Percentiles rank a stretch among this genome's conserved stretches.
These are phyloP conservation scores for Clarias macrocephalus DNA, from an alignment of 2,113 vertebrate species.

Conservation along the genomic window DNA sequence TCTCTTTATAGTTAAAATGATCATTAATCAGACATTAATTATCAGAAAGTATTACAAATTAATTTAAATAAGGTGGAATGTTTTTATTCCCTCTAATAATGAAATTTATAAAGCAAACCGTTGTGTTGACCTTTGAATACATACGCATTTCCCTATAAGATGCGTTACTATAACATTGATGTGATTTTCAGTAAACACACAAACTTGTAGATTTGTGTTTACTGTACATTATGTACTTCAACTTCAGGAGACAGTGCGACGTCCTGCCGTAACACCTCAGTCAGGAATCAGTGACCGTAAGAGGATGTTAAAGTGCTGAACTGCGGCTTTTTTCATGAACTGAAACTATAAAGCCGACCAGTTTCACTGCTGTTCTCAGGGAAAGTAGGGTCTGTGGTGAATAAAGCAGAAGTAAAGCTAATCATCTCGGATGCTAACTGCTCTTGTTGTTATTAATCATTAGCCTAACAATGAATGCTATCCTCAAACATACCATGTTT, in stretches of 20 bases:
- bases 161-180: neutral
- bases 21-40: too few relatives aligned
- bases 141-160: neutral
- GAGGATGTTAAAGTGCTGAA: slow-evolving; percentile 41
- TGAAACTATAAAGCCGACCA: slow-evolving; percentile 10
- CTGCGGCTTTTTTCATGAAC: slow-evolving; percentile 15
- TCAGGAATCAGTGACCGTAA: neutral
- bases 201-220: too few relatives aligned
- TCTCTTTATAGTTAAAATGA: too few relatives aligned
- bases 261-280: neutral
- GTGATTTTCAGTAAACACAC: neutral
- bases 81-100: neutral
- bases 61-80: neutral
- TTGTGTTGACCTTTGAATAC: neutral
- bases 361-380: slow-evolving; percentile 23
- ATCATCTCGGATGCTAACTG: neutral
- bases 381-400: neutral
- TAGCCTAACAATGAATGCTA: neutral
- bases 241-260: neutral
- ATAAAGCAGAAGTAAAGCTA: neutral
- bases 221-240: neutral
- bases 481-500: neutral
- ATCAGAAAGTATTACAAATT: too few relatives aligned
- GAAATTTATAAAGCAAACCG: neutral
- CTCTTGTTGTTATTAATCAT: neutral